Evolutionary conservation across 2,888 invertebrate species (phyloP), one percentile per base, ranked within the genome.

Genomic region (Caenorhabditis zanzibari): DNA sequence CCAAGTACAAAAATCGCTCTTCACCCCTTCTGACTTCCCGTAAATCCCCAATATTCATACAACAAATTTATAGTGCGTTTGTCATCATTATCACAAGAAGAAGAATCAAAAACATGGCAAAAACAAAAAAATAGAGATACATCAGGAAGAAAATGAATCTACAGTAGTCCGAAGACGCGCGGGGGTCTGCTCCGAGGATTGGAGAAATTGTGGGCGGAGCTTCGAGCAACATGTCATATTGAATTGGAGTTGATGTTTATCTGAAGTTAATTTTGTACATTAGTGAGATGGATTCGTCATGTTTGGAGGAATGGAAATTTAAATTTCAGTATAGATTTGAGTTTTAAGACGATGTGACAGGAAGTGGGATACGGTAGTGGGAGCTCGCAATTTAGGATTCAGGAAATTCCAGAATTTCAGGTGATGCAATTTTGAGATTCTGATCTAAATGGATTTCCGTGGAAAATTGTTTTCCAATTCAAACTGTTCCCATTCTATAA

Each of bases 241-340:
- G 56, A 24, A 49, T 56, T 35, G 9, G 28, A 35, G 19, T 49
- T 16, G 49, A 74, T 68, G 82, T 68, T 32, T 26, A 88, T 86
- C 85, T 87, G 83, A 79, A 83, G n/a, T n/a, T n/a, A n/a, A n/a
- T n/a, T 19, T 24, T 28, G 41, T 26, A 24, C 44, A 38, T 38
- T 79, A 72, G 10, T 47, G 24, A 19, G 38, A 38, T 4, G 22
- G 22, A 54, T 38, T 64, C 58, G 58, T 54, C 58, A 64, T 66
- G n/a, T 47, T 47, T 19, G 19, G n/a, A 47, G 52, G 35, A 81
- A 84, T 41, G 35, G 44, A 28, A 49, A 2, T 49, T 19, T 16
- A 47, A 44, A 44, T 44, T 44, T 44, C 12, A 6, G 38, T 38
- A 38, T 38, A 38, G 38, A 10, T 38, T 38, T 38, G 38, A 38